Percentiles rank a stretch among this genome's conserved stretches.
These are phyloP conservation scores for Ailuropoda melanoleuca DNA, from an alignment of 2,113 vertebrate species.

Conservation along the genomic window DNA sequence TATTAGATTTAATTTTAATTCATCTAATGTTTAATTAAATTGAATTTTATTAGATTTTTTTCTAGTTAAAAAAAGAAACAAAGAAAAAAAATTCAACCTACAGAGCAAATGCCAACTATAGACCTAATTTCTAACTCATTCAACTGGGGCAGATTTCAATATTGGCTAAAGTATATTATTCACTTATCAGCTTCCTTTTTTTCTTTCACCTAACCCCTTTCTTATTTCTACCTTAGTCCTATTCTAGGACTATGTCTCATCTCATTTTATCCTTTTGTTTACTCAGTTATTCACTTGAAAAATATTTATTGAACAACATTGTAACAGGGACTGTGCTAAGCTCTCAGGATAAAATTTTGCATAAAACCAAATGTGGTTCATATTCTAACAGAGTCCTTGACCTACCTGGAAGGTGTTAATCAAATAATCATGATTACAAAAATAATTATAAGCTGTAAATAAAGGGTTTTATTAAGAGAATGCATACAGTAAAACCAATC, in stretches of 20 bases:
- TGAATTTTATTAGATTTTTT: not conserved
- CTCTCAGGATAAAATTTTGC: not conserved
- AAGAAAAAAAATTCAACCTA: not conserved
- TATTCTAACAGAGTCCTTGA: not conserved
- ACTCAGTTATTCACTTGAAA: constrained; percentile 11
- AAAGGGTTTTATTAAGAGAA: not conserved
- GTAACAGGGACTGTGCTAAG: not conserved
- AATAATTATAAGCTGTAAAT: not conserved
- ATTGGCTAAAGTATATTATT: not conserved
- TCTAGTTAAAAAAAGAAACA: not conserved
- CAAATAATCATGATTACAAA: not conserved
- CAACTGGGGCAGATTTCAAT: not conserved
- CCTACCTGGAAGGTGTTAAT: constrained; percentile 10
- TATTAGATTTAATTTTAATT: not conserved
- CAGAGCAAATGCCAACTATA: not conserved
- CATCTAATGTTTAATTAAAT: not conserved
- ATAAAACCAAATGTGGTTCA: not conserved
- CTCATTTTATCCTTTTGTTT: constrained; percentile 20
- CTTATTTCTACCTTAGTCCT: not conserved
- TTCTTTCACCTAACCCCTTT: not conserved
- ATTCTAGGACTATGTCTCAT: not conserved
- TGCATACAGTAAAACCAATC: not conserved
- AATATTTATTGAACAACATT: not conserved
- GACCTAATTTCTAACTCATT: constrained; percentile 10
- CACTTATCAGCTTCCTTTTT: not conserved